Evolutionary conservation across 2,888 invertebrate species (phyloP).

Genomic region (Tyria jacobaeae): DNA sequence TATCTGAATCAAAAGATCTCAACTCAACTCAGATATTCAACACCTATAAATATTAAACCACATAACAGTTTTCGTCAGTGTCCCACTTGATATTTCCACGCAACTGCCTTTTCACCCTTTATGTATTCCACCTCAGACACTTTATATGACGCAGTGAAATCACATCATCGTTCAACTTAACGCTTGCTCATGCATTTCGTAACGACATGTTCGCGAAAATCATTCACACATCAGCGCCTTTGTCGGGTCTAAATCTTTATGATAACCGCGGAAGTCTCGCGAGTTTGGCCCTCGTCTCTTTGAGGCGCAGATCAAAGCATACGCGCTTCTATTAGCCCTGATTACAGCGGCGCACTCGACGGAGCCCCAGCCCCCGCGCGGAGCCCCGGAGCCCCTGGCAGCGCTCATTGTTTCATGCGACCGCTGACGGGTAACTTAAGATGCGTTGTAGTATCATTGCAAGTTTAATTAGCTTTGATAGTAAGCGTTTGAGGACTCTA

Average conservation of each 20-base stretch:
- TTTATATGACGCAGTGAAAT: constrained; percentile 17
- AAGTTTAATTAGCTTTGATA: constrained; percentile 82
- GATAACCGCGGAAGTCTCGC: constrained; percentile 52
- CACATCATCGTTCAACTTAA: constrained; percentile 13
- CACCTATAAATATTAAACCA: background rate
- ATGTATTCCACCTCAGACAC: constrained; percentile 8
- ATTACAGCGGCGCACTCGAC: constrained; percentile 76
- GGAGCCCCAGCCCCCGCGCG: constrained; percentile 41
- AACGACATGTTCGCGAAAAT: constrained; percentile 36
- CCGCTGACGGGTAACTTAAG: constrained; percentile 67
- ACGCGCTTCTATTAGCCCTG: constrained; percentile 86
- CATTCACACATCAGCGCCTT: constrained; percentile 33
- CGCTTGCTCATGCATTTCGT: constrained; percentile 21
- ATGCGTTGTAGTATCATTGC: constrained; percentile 76
- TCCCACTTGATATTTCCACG: constrained; percentile 1
- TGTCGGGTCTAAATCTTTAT: constrained; percentile 56
- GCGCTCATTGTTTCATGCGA: constrained; percentile 66
- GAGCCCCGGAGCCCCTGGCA: constrained; percentile 47
- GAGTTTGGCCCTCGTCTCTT: constrained; percentile 77
- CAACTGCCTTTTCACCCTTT: constrained; percentile 10
- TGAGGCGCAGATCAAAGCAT: constrained; percentile 84
- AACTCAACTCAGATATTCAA: too few species aligned
- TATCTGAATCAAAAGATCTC: too few species aligned
- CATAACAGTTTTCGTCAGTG: background rate
- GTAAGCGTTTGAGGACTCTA: constrained; percentile 49